Base-by-base conservation (phyloP, 2,888 invertebrate genomes). In the Acleris laterana region DNA sequence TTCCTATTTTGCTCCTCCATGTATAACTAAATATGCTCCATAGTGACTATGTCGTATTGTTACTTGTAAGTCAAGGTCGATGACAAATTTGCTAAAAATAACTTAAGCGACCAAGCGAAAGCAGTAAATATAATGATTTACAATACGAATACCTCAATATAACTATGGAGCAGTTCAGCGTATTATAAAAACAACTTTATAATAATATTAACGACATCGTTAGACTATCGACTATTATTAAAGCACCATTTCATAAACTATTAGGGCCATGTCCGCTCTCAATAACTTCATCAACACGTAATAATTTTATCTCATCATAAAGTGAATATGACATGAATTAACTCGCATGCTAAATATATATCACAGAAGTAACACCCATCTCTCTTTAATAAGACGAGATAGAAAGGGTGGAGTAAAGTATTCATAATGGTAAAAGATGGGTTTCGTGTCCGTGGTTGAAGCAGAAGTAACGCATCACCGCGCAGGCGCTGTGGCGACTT, bases 271-370 rank as follows among this genome's bases (percentile, higher is more conserved):
- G 55, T 16, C 42, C 49, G 52, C 50, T 51, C 20, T 57, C 57
- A 67, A 62, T 62, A 57, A 67, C 57, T 58, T 49, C 59, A 64
- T 59, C 58, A 52, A 64, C 64, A 20, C 25, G 49, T 28, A n/a
- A 64, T 60, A 60, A 64, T 64, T 64, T 55, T 50, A 64, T 49
- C 64, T 11, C 59, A 20, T 42, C 59, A 55, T 60, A 53, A 55
- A 64, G 42, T 53, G 49, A 50, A 64, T 55, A 55, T 53, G 53
- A 53, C 59, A 55, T 42, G 53, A 51, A 64, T 52, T 60, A 53
- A 48, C 38, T 55, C 48, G n/a, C 17, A 51, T 42, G 38, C 51
- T 49, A 32, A 53, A 32, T 16, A 53, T 19, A 44, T 38, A 53
- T 55, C 48, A 55, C 17, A 48, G 22, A 38, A 49, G 55, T 38